Evolutionary conservation across 2,888 invertebrate genomes (phyloP).

Genomic region (Ectropis crepuscularia): DNA sequence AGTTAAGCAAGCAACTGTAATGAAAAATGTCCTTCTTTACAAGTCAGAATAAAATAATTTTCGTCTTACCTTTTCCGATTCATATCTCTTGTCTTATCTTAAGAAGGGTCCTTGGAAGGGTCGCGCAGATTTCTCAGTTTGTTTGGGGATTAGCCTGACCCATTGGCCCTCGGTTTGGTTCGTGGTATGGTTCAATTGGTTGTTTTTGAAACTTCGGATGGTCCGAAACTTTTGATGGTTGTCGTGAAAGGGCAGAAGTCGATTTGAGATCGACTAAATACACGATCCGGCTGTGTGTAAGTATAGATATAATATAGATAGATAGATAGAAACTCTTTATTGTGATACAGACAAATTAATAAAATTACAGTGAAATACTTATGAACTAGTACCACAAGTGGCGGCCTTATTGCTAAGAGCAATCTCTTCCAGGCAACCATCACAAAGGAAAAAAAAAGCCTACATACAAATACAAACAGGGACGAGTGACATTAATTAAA

Average conservation of each 20-base stretch:
- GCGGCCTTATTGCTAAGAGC: too few species aligned
- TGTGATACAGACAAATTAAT: too few species aligned
- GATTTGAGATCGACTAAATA: background rate
- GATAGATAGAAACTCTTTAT: too few species aligned
- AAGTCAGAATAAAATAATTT: constrained; percentile 12
- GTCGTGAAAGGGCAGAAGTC: constrained; percentile 28
- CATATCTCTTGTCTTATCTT: constrained; percentile 29
- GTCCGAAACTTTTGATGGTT: constrained; percentile 28
- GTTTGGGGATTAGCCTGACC: constrained; percentile 37
- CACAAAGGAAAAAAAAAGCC: too few species aligned
- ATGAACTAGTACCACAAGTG: too few species aligned
- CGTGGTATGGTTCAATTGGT: constrained; percentile 29
- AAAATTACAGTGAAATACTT: too few species aligned
- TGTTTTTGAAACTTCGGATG: constrained; percentile 33
- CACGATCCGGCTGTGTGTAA: too few species aligned
- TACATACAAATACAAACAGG: too few species aligned
- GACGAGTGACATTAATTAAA: too few species aligned
- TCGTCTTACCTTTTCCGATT: constrained; percentile 22
- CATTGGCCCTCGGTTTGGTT: constrained; percentile 26
- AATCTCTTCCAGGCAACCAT: too few species aligned
- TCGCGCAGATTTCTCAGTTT: constrained; percentile 32
- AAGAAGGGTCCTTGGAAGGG: constrained; percentile 29
- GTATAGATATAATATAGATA: too few species aligned
- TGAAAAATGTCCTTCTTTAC: constrained; percentile 1
- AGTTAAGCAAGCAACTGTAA: background rate